Evolutionary conservation across 2,797 vertebrate genomes (phyloP).

Genomic region (Siniperca obscura): DNA sequence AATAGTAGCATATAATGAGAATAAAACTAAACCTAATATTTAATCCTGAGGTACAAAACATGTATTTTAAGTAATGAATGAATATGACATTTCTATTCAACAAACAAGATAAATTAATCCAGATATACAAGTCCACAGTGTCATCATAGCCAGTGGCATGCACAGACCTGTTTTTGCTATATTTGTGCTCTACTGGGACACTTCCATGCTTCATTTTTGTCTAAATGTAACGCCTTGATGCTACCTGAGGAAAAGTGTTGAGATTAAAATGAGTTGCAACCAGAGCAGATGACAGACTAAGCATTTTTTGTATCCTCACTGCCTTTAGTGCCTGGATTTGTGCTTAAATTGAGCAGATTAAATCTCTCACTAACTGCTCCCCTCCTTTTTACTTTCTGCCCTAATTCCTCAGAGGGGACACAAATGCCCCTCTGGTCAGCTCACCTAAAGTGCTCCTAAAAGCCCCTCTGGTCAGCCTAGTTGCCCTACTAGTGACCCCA

Average conservation of each 20-base stretch:
- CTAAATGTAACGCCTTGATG: neutral
- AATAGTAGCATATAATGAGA: neutral
- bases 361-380: neutral
- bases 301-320: neutral
- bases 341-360: neutral
- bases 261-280: slow-evolving; percentile 10
- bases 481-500: neutral
- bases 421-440: neutral
- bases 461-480: neutral
- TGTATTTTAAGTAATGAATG: neutral
- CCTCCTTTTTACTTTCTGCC: neutral
- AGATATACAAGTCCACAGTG: neutral
- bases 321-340: neutral
- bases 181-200: neutral
- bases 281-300: neutral
- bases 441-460: neutral
- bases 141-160: neutral
- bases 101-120: neutral
- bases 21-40: neutral
- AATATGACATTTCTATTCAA: neutral
- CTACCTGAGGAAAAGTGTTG: neutral
- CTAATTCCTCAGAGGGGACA: neutral
- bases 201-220: neutral
- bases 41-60: neutral
- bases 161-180: neutral